These are phyloP conservation scores for Mactra quadrangularis DNA, from an alignment of 1,140 invertebrate species.

Conservation along the genomic window DNA sequence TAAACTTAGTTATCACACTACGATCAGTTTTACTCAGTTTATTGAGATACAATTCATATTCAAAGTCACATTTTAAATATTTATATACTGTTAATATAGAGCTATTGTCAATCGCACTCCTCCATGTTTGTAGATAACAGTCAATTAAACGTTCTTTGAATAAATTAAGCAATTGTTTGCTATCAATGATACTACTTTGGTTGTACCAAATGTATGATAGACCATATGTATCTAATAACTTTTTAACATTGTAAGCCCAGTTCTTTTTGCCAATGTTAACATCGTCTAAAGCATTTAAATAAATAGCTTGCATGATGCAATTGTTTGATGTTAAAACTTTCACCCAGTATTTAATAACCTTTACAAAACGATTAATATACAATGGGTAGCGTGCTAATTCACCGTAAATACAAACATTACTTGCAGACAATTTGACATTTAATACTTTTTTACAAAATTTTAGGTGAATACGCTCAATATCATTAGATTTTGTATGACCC, in stretches of 20 bases:
- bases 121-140: constrained; percentile 14
- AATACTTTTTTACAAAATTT: constrained; percentile 21
- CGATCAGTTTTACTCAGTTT: not conserved
- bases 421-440: not conserved
- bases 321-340: not conserved
- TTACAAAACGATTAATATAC: constrained; percentile 3
- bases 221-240: constrained; percentile 9
- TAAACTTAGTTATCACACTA: not conserved
- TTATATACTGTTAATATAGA: constrained; percentile 4
- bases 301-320: not conserved
- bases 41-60: constrained; percentile 11
- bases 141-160: constrained; percentile 19
- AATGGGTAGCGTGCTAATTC: constrained; percentile 6
- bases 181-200: not conserved
- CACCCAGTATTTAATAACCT: not conserved
- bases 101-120: not conserved
- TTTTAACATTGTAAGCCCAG: not conserved
- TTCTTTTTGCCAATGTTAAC: not conserved
- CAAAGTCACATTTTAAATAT: not conserved
- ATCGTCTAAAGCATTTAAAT: too few species aligned
- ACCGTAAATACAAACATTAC: constrained; percentile 6
- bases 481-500: constrained; percentile 6
- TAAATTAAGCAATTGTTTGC: not conserved
- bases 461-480: constrained; percentile 4
- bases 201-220: constrained; percentile 2